Conservation (phyloP, 2,888 invertebrate species). For the Kryphioiulus occultus region DNA sequence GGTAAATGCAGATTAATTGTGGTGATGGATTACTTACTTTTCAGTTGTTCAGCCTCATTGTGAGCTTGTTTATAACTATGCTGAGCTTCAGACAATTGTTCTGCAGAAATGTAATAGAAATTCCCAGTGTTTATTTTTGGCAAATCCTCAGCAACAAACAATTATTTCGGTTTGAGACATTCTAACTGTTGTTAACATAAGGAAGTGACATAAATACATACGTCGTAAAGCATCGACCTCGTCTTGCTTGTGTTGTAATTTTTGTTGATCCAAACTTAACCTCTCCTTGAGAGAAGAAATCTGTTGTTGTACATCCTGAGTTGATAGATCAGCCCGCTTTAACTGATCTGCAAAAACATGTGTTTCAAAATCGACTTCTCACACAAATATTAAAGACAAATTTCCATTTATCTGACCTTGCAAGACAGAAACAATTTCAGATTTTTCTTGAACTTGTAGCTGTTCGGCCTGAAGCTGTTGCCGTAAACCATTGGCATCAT, state of each 20-base stretch:
- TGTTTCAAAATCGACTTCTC: not conserved
- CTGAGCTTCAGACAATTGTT: conserved; percentile 61
- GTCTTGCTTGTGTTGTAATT: conserved; percentile 41
- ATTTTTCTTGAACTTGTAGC: conserved; percentile 58
- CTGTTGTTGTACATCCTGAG: conserved; percentile 46
- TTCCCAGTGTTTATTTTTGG: not conserved
- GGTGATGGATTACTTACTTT: conserved; percentile 59
- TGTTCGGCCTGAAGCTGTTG: conserved; percentile 59
- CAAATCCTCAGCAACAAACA: not conserved
- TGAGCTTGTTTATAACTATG: conserved; percentile 65
- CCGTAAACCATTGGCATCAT: conserved; percentile 59
- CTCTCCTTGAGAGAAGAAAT: conserved; percentile 45
- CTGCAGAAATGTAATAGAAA: conserved; percentile 55
- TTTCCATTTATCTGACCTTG: conserved; percentile 57
- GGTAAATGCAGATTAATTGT: too few relatives aligned
- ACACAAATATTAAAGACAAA: not conserved
- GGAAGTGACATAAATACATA: not conserved
- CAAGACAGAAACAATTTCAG: conserved; percentile 58
- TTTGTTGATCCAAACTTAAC: conserved; percentile 43
- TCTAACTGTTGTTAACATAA: not conserved
- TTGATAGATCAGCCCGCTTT: conserved; percentile 43
- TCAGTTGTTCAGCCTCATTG: conserved; percentile 66
- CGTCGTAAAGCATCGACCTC: conserved; percentile 49
- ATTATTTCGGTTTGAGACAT: not conserved
- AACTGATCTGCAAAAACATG: conserved; percentile 42